Conservation (phyloP, 1,140 invertebrate genomes). For the silkworm (Bombyx mori) region DNA sequence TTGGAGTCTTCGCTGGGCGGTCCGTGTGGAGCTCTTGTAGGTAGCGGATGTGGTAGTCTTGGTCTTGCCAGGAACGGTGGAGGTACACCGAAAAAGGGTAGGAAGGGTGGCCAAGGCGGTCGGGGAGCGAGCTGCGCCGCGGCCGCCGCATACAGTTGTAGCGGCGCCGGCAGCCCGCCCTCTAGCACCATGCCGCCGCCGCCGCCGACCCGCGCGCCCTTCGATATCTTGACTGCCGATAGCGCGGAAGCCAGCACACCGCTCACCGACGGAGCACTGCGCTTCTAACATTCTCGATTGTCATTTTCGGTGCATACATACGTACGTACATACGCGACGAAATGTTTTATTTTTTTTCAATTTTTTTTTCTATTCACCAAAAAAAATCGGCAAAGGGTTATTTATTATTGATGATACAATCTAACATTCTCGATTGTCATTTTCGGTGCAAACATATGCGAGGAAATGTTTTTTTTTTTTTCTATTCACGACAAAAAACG, state of each 20-base stretch:
- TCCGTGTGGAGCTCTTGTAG: constrained; percentile 48
- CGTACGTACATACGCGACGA: too few relatives aligned
- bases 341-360: too few relatives aligned
- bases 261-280: constrained; percentile 17
- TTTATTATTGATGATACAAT: too few relatives aligned
- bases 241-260: constrained; percentile 31
- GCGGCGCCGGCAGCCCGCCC: constrained; percentile 70
- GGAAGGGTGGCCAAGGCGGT: constrained; percentile 71
- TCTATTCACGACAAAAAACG: too few relatives aligned
- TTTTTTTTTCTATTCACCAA: too few relatives aligned
- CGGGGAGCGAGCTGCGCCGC: constrained; percentile 69
- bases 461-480: too few relatives aligned
- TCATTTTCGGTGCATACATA: constrained; percentile 9
- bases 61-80: constrained; percentile 60
- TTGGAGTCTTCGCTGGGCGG: constrained; percentile 74
- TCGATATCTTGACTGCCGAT: constrained; percentile 42
- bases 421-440: constrained; percentile 20
- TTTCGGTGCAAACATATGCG: background rate
- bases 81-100: constrained; percentile 72
- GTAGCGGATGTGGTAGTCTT: constrained; percentile 47
- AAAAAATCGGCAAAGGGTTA: too few relatives aligned
- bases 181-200: constrained; percentile 51
- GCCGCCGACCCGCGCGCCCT: constrained; percentile 18
- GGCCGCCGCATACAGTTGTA: constrained; percentile 73
- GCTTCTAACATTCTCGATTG: constrained; percentile 17